A percentile compares a stretch with the other conserved stretches of the same genome.
Conservation (phyloP, 2,888 invertebrate species). For the Clostera curtula region DNA sequence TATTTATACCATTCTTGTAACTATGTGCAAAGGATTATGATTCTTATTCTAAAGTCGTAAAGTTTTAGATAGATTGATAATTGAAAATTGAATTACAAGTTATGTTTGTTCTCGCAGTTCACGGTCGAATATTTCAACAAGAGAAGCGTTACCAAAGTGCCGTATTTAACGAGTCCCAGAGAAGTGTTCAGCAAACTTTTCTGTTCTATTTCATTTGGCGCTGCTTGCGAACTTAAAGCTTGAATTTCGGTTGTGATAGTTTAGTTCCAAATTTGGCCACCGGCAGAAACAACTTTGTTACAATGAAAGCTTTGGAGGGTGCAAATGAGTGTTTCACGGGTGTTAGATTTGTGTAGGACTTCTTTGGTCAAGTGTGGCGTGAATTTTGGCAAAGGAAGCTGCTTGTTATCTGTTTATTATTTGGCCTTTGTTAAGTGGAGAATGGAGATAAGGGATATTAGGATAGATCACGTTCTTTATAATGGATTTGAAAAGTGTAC, state of each 20-base stretch:
- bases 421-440: conserved; percentile 14
- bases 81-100: neutral
- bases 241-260: no score
- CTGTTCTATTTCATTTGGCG: no score
- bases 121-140: conserved; percentile 47
- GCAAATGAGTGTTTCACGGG: conserved; percentile 44
- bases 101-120: conserved; percentile 24
- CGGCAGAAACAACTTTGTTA: no score
- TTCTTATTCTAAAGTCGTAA: conserved; percentile 8
- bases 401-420: conserved; percentile 20
- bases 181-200: no score
- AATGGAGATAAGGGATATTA: conserved; percentile 13
- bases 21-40: neutral
- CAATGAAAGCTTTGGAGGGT: conserved; percentile 34
- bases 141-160: conserved; percentile 37
- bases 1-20: conserved; percentile 1
- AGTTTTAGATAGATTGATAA: neutral
- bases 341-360: conserved; percentile 31
- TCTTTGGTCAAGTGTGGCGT: conserved; percentile 30
- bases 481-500: no score
- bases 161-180: conserved; percentile 43
- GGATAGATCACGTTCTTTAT: no score
- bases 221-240: no score
- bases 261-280: no score
- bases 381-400: conserved; percentile 32